Evolutionary conservation across 1,140 invertebrate genomes (phyloP).

Genomic region (Phymastichus coffea): DNA sequence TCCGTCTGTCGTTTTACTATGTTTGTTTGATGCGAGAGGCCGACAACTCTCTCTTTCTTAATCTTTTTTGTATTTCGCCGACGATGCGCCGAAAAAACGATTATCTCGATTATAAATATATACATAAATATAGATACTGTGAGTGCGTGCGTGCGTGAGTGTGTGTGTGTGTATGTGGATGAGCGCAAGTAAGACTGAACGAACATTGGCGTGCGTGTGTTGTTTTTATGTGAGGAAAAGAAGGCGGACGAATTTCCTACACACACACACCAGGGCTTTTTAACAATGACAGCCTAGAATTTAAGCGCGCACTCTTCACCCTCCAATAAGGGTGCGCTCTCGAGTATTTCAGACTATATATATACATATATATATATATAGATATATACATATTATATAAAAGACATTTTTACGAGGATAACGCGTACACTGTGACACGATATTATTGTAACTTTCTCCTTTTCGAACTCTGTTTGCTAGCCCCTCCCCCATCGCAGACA

Average conservation of each 20-base stretch:
- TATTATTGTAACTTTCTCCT: constrained; percentile 5
- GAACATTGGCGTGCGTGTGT: not conserved
- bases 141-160: not conserved
- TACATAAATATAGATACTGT: constrained; percentile 2
- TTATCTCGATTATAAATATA: constrained; percentile 17
- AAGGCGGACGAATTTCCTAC: constrained; percentile 14
- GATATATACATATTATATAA: not conserved
- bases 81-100: constrained; percentile 19
- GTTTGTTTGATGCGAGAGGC: too few species aligned
- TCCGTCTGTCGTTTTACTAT: too few species aligned
- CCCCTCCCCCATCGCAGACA: not conserved
- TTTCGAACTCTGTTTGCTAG: not conserved
- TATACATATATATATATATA: constrained; percentile 18
- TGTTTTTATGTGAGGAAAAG: constrained; percentile 13
- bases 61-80: constrained; percentile 20
- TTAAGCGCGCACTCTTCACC: too few species aligned
- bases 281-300: not conserved
- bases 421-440: not conserved
- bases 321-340: too few species aligned
- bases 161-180: constrained; percentile 5
- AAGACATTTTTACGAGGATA: not conserved
- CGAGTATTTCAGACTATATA: too few species aligned
- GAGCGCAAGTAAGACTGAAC: too few species aligned
- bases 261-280: constrained; percentile 13
- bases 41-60: constrained; percentile 5